Evolutionary conservation across 2,888 invertebrate species (phyloP), one percentile per base, ranked within the genome.

Genomic region (Pristionchus maxplancki): DNA sequence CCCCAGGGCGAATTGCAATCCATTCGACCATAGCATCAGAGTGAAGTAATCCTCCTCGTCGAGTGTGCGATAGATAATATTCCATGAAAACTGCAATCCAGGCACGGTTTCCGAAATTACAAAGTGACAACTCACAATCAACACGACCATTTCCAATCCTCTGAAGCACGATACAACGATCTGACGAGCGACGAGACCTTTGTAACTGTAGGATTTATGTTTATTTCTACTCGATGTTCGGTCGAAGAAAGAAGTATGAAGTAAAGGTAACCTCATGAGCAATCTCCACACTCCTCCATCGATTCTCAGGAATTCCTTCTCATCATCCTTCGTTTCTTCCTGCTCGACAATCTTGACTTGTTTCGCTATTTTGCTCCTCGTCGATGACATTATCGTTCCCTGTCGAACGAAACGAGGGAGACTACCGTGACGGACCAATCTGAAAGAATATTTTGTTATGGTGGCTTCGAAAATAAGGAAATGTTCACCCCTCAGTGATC

Each of bases 281-380:
- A 78, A 28, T 78, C 78, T 78, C 78, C 78, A 78, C 2, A 78
- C 44, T 78, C 78, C 78, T 48, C 78, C 78, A 78, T 78, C 78
- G 11, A 78, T 44, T 4, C 44, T 40, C 9, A 48, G 48, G 78
- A 78, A 78, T 28, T 78, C 78, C 44, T 78, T 48, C 78, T 78
- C 48, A 13, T 78, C 78, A 40, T 78, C 78, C 28, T 78, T 40
- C 44, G 24, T 40, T 28, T 78, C 78, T 34, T 78, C 44, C 34
- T 28, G 3, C 48, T 78, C 78, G 1, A 48, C 4, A 31, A 78
- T 20, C 28, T 48, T 48, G 48, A 34, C 44, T 3, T 44, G 11
- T 3, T 13, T 44, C n/a, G 78, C 28, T 3, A 15, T 48, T 20
- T 24, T 48, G 15, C 78, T 78, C 28, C 78, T 78, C 48, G 44